phyloP scores from a whole-genome alignment of 2,113 vertebrate genomes.

The Lophius piscatorius region DNA sequence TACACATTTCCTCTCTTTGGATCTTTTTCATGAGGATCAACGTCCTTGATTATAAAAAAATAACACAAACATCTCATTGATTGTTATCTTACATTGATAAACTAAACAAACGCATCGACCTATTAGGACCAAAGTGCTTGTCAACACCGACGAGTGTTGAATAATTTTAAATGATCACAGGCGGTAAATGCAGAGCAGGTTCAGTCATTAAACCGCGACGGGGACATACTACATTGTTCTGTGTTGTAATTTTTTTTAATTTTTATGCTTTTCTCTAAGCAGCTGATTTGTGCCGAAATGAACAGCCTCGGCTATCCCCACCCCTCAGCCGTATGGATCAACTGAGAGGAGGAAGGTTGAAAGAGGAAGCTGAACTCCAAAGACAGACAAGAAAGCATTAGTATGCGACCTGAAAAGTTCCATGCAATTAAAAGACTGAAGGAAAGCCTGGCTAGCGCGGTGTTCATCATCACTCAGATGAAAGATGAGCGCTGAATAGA shows the following conservation, averaged over 20 bases:
- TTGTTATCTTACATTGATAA: constrained; percentile 17
- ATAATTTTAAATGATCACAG: constrained; percentile 38
- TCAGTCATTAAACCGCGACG: constrained; percentile 9
- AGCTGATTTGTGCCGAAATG: constrained; percentile 30
- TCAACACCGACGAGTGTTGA: constrained; percentile 35
- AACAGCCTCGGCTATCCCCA: constrained; percentile 14
- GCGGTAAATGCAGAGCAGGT: neutral
- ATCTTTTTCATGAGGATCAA: constrained; percentile 25
- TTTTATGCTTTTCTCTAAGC: constrained; percentile 5
- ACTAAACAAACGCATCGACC: neutral
- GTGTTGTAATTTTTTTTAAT: constrained; percentile 18
- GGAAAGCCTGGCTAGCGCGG: constrained; percentile 34
- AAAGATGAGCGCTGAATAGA: constrained; percentile 52
- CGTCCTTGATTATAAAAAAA: constrained; percentile 20
- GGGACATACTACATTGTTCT: constrained; percentile 3
- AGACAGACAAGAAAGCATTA: constrained; percentile 44
- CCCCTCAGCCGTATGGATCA: neutral
- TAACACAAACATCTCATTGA: constrained; percentile 7
- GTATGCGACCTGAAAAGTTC: constrained; percentile 53
- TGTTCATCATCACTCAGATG: constrained; percentile 24
- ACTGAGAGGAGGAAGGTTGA: constrained; percentile 8
- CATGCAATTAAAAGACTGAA: constrained; percentile 49
- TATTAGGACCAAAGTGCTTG: constrained; percentile 58
- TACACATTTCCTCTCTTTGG: constrained; percentile 37
- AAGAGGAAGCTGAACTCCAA: constrained; percentile 23